phyloP scores from a whole-genome alignment of 2,113 vertebrate species.

The Orcinus orca region DNA sequence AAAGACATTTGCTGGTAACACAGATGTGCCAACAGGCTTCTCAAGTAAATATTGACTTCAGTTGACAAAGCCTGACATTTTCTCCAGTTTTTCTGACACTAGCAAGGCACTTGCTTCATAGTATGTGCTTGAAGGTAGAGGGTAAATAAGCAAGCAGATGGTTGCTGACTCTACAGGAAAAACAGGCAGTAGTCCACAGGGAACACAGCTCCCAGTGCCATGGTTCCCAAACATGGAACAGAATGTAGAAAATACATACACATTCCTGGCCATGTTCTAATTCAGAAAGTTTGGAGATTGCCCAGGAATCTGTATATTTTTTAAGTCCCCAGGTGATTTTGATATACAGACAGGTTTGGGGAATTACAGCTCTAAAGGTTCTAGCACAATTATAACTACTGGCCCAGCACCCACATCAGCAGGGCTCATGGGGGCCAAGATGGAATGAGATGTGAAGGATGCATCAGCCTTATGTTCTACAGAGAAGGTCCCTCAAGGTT shows the following conservation, averaged over 20 bases:
- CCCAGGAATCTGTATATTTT: neutral
- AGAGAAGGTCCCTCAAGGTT: conserved; percentile 36
- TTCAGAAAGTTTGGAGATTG: neutral
- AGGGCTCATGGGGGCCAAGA: neutral
- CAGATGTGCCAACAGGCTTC: conserved; percentile 14
- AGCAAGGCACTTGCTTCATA: neutral
- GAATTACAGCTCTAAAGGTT: neutral
- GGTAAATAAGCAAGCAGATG: neutral
- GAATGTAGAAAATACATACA: neutral
- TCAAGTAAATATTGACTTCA: conserved; percentile 61
- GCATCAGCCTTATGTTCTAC: neutral
- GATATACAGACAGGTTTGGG: neutral
- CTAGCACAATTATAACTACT: neutral
- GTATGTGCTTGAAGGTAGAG: neutral
- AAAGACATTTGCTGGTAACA: conserved; percentile 28
- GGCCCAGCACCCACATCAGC: neutral
- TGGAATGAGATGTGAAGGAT: neutral
- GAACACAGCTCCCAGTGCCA: neutral
- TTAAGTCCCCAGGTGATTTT: neutral
- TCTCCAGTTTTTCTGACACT: neutral
- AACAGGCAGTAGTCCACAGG: fast-evolving
- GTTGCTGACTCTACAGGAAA: neutral
- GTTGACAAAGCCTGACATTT: conserved; percentile 30
- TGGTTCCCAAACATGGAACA: neutral
- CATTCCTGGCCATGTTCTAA: neutral